Conservation (phyloP, 2,113 vertebrate genomes). For the Theristicus caerulescens region DNA sequence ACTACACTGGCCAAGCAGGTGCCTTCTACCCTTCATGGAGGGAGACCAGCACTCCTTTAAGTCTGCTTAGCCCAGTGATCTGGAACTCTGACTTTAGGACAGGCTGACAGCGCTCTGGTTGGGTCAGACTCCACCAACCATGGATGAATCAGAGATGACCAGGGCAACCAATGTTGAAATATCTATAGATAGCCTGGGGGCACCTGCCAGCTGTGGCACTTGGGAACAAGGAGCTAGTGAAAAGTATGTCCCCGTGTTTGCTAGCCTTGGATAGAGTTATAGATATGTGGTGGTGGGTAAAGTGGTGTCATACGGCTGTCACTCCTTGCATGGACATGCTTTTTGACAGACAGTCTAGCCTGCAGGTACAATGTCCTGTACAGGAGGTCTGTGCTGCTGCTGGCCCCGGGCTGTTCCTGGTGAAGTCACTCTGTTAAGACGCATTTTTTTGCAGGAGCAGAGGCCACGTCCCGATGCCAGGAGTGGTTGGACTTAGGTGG, state of each 20-base stretch:
- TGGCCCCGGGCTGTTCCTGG: not conserved
- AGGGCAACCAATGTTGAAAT: not conserved
- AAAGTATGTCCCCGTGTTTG: not conserved
- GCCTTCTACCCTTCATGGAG: not conserved
- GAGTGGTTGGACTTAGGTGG: not conserved
- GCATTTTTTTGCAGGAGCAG: rapidly evolving
- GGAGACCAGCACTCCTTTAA: not conserved
- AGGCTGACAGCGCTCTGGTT: not conserved
- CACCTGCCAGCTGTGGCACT: too few relatives aligned
- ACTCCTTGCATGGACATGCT: not conserved
- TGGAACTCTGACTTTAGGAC: not conserved
- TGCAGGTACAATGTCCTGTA: not conserved
- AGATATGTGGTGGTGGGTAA: rapidly evolving
- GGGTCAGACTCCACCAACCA: not conserved
- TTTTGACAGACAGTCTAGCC: not conserved
- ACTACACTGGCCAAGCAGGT: not conserved
- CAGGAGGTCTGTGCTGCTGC: not conserved
- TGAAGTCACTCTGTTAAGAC: not conserved
- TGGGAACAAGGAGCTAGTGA: not conserved
- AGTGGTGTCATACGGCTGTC: not conserved
- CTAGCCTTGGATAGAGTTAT: not conserved
- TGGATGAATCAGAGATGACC: not conserved
- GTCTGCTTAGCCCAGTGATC: not conserved
- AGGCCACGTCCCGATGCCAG: rapidly evolving
- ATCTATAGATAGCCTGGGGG: not conserved